Conservation (phyloP, 2,113 vertebrate species). For the Megalops atlanticus region DNA sequence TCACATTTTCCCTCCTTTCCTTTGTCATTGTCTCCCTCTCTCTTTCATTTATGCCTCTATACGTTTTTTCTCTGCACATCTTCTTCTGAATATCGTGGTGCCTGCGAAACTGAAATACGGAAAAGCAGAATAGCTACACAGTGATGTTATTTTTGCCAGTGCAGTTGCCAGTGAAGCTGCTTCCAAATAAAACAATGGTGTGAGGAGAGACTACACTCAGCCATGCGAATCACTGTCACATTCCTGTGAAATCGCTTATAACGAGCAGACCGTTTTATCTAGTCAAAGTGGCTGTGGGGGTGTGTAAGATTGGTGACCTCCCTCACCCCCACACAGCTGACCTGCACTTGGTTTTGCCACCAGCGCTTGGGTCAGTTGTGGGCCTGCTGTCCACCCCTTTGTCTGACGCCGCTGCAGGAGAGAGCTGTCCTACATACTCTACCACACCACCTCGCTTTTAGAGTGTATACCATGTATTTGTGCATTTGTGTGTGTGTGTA, state of each 20-base stretch:
- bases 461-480: not conserved
- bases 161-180: not conserved
- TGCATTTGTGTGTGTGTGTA: constrained; percentile 11
- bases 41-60: no score
- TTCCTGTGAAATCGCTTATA: not conserved
- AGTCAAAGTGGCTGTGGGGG: not conserved
- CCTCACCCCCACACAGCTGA: not conserved
- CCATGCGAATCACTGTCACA: constrained; percentile 4
- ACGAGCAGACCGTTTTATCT: not conserved
- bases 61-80: not conserved
- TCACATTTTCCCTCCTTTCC: not conserved
- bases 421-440: not conserved
- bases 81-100: not conserved
- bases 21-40: not conserved
- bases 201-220: not conserved
- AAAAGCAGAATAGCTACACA: not conserved
- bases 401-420: not conserved
- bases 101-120: not conserved
- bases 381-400: not conserved
- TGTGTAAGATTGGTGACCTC: not conserved
- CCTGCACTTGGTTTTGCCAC: not conserved
- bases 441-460: not conserved
- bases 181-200: not conserved
- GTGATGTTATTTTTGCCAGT: constrained; percentile 19
- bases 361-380: not conserved